Conservation (phyloP, 1,140 invertebrate genomes). For the Delia radicum region DNA sequence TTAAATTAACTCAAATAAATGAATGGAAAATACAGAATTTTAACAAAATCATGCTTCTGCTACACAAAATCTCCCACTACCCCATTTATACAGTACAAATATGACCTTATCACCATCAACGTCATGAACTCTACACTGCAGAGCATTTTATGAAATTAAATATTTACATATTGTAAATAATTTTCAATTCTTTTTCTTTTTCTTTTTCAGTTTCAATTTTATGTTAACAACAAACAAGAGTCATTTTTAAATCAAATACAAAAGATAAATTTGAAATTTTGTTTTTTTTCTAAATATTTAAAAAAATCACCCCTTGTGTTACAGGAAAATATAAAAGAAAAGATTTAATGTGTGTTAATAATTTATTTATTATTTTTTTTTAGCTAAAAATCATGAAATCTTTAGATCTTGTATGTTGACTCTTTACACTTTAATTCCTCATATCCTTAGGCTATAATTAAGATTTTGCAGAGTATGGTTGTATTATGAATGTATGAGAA, state of each 20-base stretch:
- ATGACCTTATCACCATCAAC: neutral
- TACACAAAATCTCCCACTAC: neutral
- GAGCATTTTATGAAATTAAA: neutral
- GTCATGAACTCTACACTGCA: neutral
- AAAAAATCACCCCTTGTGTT: neutral
- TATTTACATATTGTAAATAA: neutral
- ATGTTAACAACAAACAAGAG: neutral
- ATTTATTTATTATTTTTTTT: too few relatives aligned
- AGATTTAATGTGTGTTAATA: neutral
- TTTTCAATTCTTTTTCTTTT: too few relatives aligned
- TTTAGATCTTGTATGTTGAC: neutral
- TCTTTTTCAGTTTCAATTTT: neutral
- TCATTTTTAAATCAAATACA: neutral
- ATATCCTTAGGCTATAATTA: neutral
- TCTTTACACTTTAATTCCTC: neutral
- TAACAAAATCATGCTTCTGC: neutral
- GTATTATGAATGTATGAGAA: neutral
- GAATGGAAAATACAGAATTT: neutral
- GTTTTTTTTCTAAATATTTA: neutral
- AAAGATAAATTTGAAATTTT: neutral
- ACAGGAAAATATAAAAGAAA: neutral
- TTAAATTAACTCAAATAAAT: neutral
- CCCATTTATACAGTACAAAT: neutral
- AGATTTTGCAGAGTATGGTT: neutral
- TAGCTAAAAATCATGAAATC: neutral